Evolutionary conservation across 2,888 invertebrate genomes (phyloP), one percentile per base, ranked within the genome.

Genomic region (Nymphalis polychloros): DNA sequence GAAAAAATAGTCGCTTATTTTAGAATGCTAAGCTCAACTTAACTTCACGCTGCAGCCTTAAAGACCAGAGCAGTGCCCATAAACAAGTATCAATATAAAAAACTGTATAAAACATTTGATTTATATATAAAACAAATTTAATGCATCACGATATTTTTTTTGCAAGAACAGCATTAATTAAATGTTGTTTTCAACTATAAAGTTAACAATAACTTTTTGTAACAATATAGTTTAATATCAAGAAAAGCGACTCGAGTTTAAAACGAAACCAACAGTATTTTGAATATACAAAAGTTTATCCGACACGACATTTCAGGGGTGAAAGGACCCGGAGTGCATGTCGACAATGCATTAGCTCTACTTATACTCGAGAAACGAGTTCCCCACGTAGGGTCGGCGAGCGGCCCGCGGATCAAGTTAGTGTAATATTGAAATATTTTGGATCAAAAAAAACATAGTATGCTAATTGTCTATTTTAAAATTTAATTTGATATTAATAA

Each of bases 301-400:
- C 27, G 60, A 60, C 61, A 67, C 61, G 61, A 61, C 55, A 67
- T 62, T 53, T 48, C n/a, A 8, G 55, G 61, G 66, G 66, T 67
- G 66, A 67, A 62, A 55, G 61, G 61, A 67, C 66, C 49, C 49
- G 48, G 41, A 50, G 50, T 61, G 35, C 48, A 57, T 57, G 48
- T 46, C 48, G 53, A 35, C 66, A n/a, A 55, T 66, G 46, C 48
- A 55, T 41, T 57, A 57, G 55, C 55, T 20, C 60, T 64, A 49
- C 64, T 57, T 10, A 19, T 41, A 23, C 50, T 20, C 4, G 19
- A 31, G n/a, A n/a, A 57, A 19, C 19, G 19, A 19, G 19, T 57
- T 57, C 4, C 19, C 41, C 41, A 19, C 1, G 13, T 41, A 57
- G 41, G 57, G 57, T 41, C 19, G 57, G 13, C 41, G 13, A 13